Percentiles rank a stretch among this genome's conserved stretches.
phyloP scores from a whole-genome alignment of 2,113 vertebrate species.

The Podilymbus podiceps region DNA sequence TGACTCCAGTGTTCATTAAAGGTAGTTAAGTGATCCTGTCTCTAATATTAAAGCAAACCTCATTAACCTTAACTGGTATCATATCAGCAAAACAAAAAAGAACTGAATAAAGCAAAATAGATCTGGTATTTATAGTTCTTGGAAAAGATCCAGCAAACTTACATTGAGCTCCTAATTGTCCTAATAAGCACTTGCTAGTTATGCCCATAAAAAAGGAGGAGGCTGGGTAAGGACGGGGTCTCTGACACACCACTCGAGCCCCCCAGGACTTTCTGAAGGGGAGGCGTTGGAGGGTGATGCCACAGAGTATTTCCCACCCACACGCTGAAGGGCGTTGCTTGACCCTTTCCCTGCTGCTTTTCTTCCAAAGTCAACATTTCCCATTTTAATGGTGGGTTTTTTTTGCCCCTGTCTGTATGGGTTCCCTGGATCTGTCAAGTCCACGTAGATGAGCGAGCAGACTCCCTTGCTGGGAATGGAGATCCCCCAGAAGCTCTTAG shows the following conservation, averaged over 20 bases:
- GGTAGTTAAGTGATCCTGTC: slow-evolving; percentile 54
- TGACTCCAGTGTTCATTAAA: slow-evolving; percentile 55
- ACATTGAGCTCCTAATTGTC: slow-evolving; percentile 26
- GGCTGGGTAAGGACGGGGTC: background rate
- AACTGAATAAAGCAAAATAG: slow-evolving; percentile 64
- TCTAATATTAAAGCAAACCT: slow-evolving; percentile 58
- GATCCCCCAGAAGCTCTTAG: background rate
- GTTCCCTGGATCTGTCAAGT: background rate
- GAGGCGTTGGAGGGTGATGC: rapidly evolving
- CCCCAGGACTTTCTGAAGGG: background rate
- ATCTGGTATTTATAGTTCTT: slow-evolving; percentile 23
- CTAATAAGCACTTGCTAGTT: slow-evolving; percentile 23
- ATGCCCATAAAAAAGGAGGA: background rate
- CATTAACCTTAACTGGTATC: slow-evolving; percentile 64
- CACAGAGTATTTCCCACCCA: background rate
- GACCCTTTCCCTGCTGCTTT: background rate
- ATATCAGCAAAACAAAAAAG: slow-evolving; percentile 68
- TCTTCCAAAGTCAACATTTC: background rate
- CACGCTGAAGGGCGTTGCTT: rapidly evolving
- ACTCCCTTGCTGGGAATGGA: background rate
- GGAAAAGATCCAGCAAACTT: slow-evolving; percentile 47
- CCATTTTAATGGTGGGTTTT: background rate
- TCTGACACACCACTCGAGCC: background rate
- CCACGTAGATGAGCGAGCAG: rapidly evolving
- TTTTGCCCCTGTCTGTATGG: rapidly evolving